These are phyloP conservation scores for Leucophora obtusa DNA, from an alignment of 2,888 invertebrate genomes.

Conservation along the genomic window DNA sequence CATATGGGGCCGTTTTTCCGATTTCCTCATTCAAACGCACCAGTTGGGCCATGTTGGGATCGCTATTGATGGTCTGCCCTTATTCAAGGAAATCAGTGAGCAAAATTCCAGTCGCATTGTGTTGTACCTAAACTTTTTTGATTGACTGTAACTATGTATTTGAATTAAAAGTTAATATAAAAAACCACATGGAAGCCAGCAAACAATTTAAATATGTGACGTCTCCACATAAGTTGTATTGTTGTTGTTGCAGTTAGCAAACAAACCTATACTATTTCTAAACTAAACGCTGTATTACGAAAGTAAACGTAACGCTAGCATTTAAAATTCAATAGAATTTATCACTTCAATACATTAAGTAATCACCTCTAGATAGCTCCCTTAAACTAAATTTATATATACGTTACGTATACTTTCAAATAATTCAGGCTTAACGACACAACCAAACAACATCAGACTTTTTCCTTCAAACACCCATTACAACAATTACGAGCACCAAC, in stretches of 20 bases:
- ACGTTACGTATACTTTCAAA: not conserved
- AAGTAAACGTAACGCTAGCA: not conserved
- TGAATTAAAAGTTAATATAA: not conserved
- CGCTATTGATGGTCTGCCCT: too few relatives aligned
- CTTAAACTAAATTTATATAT: too few relatives aligned
- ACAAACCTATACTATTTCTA: not conserved
- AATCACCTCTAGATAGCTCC: too few relatives aligned
- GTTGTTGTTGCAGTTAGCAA: not conserved
- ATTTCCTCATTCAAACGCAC: too few relatives aligned
- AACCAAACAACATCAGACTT: not conserved
- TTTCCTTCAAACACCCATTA: not conserved
- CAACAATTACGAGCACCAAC: slow-evolving; percentile 4
- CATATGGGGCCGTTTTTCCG: too few relatives aligned
- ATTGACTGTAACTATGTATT: too few relatives aligned
- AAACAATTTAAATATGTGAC: not conserved
- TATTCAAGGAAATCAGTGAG: too few relatives aligned
- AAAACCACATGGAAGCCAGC: not conserved
- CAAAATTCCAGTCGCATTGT: too few relatives aligned
- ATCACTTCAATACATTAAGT: too few relatives aligned
- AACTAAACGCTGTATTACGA: not conserved
- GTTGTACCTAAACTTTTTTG: too few relatives aligned
- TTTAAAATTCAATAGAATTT: too few relatives aligned
- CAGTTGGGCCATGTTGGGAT: too few relatives aligned
- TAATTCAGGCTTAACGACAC: not conserved
- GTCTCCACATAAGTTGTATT: not conserved